Evolutionary conservation across 2,888 invertebrate genomes (phyloP), one percentile per base, ranked within the genome.

Genomic region (Pseudanteris insignis): DNA sequence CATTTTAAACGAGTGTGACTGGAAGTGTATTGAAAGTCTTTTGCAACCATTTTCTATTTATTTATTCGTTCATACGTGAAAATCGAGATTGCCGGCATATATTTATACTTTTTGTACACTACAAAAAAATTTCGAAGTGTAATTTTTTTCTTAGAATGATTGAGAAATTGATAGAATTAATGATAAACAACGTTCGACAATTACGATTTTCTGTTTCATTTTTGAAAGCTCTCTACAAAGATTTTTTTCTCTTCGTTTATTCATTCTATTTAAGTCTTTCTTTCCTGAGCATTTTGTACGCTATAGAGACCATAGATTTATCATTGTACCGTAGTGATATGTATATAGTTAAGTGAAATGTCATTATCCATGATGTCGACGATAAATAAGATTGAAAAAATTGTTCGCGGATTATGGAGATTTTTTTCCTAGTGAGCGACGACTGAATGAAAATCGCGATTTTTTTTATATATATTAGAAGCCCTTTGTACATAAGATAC

Each of bases 401-500:
- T 38, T 43, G 33, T 53, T 43, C 29, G 43, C 53, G 37, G 14
- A 47, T 32, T 30, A 46, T 46, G 50, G 46, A 58, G 40, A 46
- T n/a, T n/a, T n/a, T 54, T 41, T 59, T 46, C 40, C 15, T 32
- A 26, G 12, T 13, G 46, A 51, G 18, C 26, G 30, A 51, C 24
- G 25, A 36, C 10, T 9, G 47, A 37, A 38, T 33, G 50, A 62
- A 37, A 63, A 55, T 64, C 44, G 40, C 57, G 44, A 55, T 58
- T 33, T 57, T 57, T 64, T 58, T 43, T 21, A 55, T 54, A 65
- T 33, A 63, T 62, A 61, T 54, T 48, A 40, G 54, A 61, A 57
- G 37, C 43, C 69, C 67, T 72, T 74, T 79, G 79, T 79, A 79
- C 70, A 79, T 78, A 79, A 79, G 70, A 77, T 69, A 78, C 77